Base-by-base conservation (phyloP, 2,797 vertebrate species). In the Emydoidea blandingii region DNA sequence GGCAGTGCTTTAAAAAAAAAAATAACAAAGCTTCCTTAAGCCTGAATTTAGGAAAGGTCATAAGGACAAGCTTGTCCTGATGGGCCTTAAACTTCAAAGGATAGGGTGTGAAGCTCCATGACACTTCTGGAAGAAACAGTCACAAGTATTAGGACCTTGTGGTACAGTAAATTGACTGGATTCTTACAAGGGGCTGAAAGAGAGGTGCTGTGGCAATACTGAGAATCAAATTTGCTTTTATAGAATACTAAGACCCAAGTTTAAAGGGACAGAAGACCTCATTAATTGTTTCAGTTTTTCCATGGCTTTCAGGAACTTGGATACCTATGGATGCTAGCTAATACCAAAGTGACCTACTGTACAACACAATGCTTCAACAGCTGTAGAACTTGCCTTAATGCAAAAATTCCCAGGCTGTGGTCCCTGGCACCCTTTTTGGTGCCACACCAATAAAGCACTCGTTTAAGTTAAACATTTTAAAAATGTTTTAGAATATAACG, bases 391-490 rank as follows among this genome's bases (percentile, higher is more conserved):
- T 18, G 29, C 49, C n/a, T 81, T 56, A 52, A 74, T 29, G 5
- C 15, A 52, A 27, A 81, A 15, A 41, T 5, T 44, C 49, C 56
- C 47, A 52, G 1, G 5, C 2, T 54, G 29, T 2, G 27, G 25
- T 12, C 14, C 59, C 14, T 62, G 31, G 16, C 62, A 62, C 37
- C 6, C 21, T 11, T 52, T 1, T 25, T 1, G 4, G 53, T 4
- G 12, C 4, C 72, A 15, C 47, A 83, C 0, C 1, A 7, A 68
- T 68, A 68, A n/a, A 83, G 76, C 44, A 50, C 0, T 0, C 41
- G 12, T 52, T 89, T 47, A 76, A 76, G 12, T 14, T 44, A 76
- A 76, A 44, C 37, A 76, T 44, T 12, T 44, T 1, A 8, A 76
- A 76, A 44, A 44, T 25, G 37, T 37, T 74, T 74, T 74, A 74